Conservation (phyloP, 92 coral and sea anemone species). For the Anthopleura xanthogrammica region DNA sequence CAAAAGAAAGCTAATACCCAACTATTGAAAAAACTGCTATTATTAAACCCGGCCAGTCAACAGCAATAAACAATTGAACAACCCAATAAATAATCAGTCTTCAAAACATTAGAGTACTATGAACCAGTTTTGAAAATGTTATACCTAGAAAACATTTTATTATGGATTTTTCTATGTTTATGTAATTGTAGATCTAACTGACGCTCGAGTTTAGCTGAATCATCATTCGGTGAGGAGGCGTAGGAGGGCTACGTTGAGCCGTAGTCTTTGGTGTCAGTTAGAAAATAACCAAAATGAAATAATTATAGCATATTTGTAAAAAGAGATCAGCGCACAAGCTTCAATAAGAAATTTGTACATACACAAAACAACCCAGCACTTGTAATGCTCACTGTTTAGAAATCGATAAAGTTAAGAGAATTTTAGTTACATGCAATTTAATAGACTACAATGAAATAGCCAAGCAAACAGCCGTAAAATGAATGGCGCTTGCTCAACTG, state of each 20-base stretch:
- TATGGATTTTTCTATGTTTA: neutral
- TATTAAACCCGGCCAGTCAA: constrained; percentile 61
- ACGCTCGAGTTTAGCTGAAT: constrained; percentile 3
- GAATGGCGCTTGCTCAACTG: constrained; percentile 7
- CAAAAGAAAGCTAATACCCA: constrained; percentile 84
- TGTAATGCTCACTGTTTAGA: constrained; percentile 20
- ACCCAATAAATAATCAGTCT: neutral
- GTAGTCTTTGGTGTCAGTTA: neutral
- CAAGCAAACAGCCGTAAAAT: neutral
- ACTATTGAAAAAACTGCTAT: constrained; percentile 75
- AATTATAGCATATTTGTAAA: neutral
- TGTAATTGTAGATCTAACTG: neutral
- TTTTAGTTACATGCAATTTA: neutral
- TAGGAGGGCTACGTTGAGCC: constrained; percentile 6
- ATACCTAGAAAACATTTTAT: neutral
- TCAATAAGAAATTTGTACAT: constrained; percentile 25
- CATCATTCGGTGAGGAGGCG: neutral
- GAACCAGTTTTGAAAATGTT: neutral
- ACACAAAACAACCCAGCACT: constrained; percentile 18
- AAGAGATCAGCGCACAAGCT: neutral
- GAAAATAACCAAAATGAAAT: neutral
- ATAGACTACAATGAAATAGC: constrained; percentile 4
- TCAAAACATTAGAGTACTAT: constrained; percentile 10
- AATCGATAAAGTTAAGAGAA: constrained; percentile 8
- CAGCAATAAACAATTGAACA: constrained; percentile 24